These are phyloP conservation scores for Lissocephala sabroskyi DNA, from an alignment of 2,888 invertebrate species.

Conservation along the genomic window DNA sequence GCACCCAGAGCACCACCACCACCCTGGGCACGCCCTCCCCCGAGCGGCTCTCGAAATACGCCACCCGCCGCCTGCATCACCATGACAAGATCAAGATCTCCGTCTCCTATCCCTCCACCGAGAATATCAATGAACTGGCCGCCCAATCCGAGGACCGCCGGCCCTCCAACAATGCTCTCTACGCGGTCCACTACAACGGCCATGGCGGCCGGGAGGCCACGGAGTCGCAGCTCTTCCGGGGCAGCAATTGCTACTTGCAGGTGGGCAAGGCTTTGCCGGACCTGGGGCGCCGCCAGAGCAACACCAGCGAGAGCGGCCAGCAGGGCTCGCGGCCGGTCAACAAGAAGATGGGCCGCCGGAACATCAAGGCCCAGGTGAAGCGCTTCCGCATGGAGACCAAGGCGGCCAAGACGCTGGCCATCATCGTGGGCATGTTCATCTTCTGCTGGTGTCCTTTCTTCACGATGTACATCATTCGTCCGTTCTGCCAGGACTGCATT, in stretches of 20 bases:
- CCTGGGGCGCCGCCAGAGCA: slow-evolving; percentile 67
- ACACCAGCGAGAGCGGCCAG: slow-evolving; percentile 49
- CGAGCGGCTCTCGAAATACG: slow-evolving; percentile 76
- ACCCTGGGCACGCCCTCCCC: slow-evolving; percentile 79
- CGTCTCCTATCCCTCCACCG: slow-evolving; percentile 87
- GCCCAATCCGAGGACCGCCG: slow-evolving; percentile 54
- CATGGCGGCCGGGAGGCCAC: slow-evolving; percentile 78
- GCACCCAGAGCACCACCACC: slow-evolving; percentile 80
- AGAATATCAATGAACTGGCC: slow-evolving; percentile 75
- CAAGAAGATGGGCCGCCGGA: slow-evolving; percentile 86
- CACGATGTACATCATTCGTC: slow-evolving; percentile 92
- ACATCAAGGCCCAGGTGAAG: slow-evolving; percentile 92
- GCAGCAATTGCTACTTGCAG: slow-evolving; percentile 76
- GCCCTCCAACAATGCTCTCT: slow-evolving; percentile 62
- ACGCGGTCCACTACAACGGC: slow-evolving; percentile 80
- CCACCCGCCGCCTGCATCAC: slow-evolving; percentile 74
- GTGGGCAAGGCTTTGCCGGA: slow-evolving; percentile 73
- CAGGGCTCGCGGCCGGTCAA: slow-evolving; percentile 66
- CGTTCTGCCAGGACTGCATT: slow-evolving; percentile 90
- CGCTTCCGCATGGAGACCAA: slow-evolving; percentile 96
- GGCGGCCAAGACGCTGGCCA: slow-evolving; percentile 96
- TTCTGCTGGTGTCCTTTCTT: slow-evolving; percentile 98
- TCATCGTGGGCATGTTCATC: slow-evolving; percentile 97
- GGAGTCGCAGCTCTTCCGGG: slow-evolving; percentile 72
- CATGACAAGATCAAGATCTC: slow-evolving; percentile 90